Base-by-base conservation (phyloP, 2,888 invertebrate species). In the Temnothorax unifasciatus region DNA sequence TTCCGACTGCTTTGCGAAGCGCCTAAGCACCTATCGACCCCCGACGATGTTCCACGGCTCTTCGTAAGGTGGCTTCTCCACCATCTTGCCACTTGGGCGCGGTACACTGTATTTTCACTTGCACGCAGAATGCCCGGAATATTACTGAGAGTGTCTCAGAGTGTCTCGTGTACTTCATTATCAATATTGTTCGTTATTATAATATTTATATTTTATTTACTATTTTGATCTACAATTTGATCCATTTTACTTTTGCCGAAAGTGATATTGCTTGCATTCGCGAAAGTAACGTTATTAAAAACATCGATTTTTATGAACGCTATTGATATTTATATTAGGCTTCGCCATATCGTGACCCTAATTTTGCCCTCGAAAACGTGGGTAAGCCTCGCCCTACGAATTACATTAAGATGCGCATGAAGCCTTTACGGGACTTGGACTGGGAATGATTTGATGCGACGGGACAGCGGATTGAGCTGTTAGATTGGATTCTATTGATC, bases 391-490 rank as follows among this genome's bases (percentile, higher is more conserved):
- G 57, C 83, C 79, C 59, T 29, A 77, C 79, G 63, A 44, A 61
- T 75, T 66, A 54, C 68, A 61, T 61, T 25, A 54, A 76, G 54
- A 84, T 54, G 69, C 11, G 41, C 52, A 52, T 41, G 61, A 61
- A 52, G 54, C 59, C 68, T 82, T 77, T 50, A 63, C 75, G 68
- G 61, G 18, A 59, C 29, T 52, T 47, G 25, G 18, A 15, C 38
- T 41, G 41, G 79, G 29, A 21, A 41, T 83, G 79, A 87, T 87
- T 85, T 74, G 85, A 87, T 87, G 69, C 47, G 83, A 59, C 75
- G 74, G 44, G 75, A 44, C 41, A 5, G 52, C 59, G 74, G 69
- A 84, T 84, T 68, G 81, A 81, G 84, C 41, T 66, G 66, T 84
- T 68, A 59, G 74, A 85, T 85, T 84, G 64, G 83, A 61, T 76